Conservation (phyloP, 2,888 invertebrate species). For the Agrochola litura region DNA sequence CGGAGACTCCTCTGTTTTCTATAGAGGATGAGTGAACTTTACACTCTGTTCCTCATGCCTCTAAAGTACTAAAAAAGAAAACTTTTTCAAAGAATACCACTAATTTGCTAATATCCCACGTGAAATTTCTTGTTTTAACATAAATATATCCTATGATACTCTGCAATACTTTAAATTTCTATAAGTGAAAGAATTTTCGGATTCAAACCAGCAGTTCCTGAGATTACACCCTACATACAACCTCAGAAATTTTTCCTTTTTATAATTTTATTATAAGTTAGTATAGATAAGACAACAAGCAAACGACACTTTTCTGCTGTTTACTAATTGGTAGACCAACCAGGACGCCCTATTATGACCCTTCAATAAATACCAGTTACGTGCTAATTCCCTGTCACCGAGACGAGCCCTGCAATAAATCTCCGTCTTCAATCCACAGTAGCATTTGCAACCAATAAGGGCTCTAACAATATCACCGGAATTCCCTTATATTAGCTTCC, state of each 20-base stretch:
- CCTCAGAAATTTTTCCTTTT: too few species aligned
- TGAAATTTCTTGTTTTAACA: too few species aligned
- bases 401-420: conserved; percentile 46
- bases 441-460: conserved; percentile 75
- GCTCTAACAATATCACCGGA: conserved; percentile 75
- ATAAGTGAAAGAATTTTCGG: too few species aligned
- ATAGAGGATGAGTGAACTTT: too few species aligned
- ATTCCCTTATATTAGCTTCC: conserved; percentile 80
- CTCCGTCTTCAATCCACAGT: conserved; percentile 26
- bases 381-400: conserved; percentile 35
- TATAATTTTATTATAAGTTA: too few species aligned
- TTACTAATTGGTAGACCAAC: conserved; percentile 6
- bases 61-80: neutral
- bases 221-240: too few species aligned
- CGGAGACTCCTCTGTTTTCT: too few species aligned
- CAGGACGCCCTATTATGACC: neutral
- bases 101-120: neutral
- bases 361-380: conserved; percentile 45
- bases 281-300: neutral
- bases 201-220: too few species aligned
- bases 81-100: neutral
- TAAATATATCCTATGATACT: too few species aligned
- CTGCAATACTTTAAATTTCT: too few species aligned
- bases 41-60: too few species aligned
- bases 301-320: neutral